A percentile compares a stretch with the other conserved stretches of the same genome.
These are phyloP conservation scores for Dipodomys spectabilis DNA, from an alignment of 2,113 vertebrate species.

Conservation along the genomic window DNA sequence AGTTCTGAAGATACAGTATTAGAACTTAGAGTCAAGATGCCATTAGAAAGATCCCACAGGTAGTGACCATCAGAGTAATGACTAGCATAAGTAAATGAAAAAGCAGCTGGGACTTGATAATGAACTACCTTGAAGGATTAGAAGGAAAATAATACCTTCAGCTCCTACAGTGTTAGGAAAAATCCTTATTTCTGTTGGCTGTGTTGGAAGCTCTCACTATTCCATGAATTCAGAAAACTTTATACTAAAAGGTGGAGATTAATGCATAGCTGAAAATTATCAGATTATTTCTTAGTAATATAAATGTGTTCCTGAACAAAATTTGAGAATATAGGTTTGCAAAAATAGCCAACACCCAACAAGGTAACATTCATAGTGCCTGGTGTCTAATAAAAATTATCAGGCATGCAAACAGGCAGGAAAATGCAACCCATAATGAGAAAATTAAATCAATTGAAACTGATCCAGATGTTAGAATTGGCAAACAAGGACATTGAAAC, in stretches of 20 bases:
- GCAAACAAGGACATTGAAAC: constrained; percentile 6
- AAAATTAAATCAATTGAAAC: constrained; percentile 52
- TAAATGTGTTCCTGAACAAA: constrained; percentile 34
- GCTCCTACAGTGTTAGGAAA: neutral
- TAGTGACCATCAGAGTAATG: neutral
- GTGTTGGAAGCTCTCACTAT: neutral
- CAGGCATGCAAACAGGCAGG: constrained; percentile 25
- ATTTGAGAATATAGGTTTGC: neutral
- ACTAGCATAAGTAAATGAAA: neutral
- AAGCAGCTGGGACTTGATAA: neutral
- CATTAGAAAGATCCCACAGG: neutral
- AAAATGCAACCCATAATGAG: constrained; percentile 34
- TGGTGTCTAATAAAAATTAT: constrained; percentile 28
- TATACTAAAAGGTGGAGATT: neutral
- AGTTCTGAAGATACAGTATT: neutral
- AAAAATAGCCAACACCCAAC: constrained; percentile 4
- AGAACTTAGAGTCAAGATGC: neutral
- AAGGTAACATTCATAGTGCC: constrained; percentile 20
- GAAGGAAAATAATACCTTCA: constrained; percentile 3
- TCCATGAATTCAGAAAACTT: neutral
- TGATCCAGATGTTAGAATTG: constrained; percentile 51
- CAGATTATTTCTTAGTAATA: neutral
- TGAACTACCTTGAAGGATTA: neutral
- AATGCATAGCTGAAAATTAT: constrained; percentile 1
- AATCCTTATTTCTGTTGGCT: neutral